Evolutionary conservation across 2,888 invertebrate genomes (phyloP).

Genomic region (Eremobia ochroleuca): DNA sequence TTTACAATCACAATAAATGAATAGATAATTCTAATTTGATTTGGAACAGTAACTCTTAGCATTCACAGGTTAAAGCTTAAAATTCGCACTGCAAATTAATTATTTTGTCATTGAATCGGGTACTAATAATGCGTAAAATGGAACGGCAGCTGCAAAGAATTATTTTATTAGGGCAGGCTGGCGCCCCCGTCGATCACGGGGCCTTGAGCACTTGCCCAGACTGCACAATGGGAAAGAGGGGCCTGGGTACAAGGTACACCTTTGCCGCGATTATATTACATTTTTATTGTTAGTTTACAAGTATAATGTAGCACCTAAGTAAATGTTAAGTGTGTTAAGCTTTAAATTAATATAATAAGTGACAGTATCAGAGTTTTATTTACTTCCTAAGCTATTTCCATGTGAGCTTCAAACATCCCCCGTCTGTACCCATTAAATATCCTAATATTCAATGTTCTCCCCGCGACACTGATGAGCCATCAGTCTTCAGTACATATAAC

Average conservation of each 20-base stretch:
- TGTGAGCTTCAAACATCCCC: neutral
- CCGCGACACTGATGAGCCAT: neutral
- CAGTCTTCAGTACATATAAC: neutral
- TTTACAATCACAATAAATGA: too few relatives aligned
- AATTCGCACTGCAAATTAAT: too few relatives aligned
- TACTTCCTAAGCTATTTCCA: neutral
- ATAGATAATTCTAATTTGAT: too few relatives aligned
- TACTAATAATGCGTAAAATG: too few relatives aligned
- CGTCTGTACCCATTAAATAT: neutral
- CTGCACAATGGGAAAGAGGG: too few relatives aligned
- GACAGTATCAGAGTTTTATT: constrained; percentile 5
- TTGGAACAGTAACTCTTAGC: too few relatives aligned
- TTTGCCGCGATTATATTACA: neutral
- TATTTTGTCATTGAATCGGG: too few relatives aligned
- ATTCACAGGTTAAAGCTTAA: too few relatives aligned
- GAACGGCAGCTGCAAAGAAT: too few relatives aligned
- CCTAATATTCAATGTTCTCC: neutral
- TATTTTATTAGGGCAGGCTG: too few relatives aligned
- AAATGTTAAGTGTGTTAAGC: constrained; percentile 30
- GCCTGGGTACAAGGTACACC: neutral
- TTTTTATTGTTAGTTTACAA: neutral
- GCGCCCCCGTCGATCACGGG: too few relatives aligned
- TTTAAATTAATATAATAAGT: constrained; percentile 41
- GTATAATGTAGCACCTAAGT: neutral
- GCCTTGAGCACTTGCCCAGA: too few relatives aligned